Evolutionary conservation across 2,888 invertebrate species (phyloP).

Genomic region (Nephrocerus scutellatus): DNA sequence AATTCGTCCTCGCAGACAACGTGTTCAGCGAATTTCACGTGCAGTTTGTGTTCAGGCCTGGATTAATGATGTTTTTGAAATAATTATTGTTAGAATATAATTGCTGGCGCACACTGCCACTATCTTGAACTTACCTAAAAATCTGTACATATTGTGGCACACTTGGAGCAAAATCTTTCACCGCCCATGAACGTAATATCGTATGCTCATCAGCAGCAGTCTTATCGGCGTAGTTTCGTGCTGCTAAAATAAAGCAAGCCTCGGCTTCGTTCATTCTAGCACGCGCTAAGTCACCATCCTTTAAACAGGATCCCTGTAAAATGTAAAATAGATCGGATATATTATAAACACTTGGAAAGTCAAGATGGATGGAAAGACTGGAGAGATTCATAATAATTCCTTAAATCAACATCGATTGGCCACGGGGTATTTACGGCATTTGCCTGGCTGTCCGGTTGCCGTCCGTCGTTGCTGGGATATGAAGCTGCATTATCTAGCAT

Average conservation of each 20-base stretch:
- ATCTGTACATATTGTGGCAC: slow-evolving; percentile 98
- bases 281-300: slow-evolving; percentile 89
- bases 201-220: slow-evolving; percentile 84
- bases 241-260: slow-evolving; percentile 94
- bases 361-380: too few relatives aligned
- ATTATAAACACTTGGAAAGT: too few relatives aligned
- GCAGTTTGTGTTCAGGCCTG: slow-evolving; percentile 94
- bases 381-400: too few relatives aligned
- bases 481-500: too few relatives aligned
- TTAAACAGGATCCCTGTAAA: slow-evolving; percentile 84
- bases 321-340: too few relatives aligned
- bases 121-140: slow-evolving; percentile 57
- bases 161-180: slow-evolving; percentile 94
- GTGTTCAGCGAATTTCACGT: slow-evolving; percentile 97
- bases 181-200: slow-evolving; percentile 88
- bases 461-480: too few relatives aligned
- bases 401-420: too few relatives aligned
- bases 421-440: too few relatives aligned
- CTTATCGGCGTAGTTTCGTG: slow-evolving; percentile 92
- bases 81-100: not conserved
- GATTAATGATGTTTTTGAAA: not conserved
- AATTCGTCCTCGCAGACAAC: slow-evolving; percentile 99
- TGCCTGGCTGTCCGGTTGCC: too few relatives aligned
- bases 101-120: not conserved
- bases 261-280: slow-evolving; percentile 97